Evolutionary conservation across 2,888 invertebrate species (phyloP).

Genomic region (Conops quadrifasciatus): DNA sequence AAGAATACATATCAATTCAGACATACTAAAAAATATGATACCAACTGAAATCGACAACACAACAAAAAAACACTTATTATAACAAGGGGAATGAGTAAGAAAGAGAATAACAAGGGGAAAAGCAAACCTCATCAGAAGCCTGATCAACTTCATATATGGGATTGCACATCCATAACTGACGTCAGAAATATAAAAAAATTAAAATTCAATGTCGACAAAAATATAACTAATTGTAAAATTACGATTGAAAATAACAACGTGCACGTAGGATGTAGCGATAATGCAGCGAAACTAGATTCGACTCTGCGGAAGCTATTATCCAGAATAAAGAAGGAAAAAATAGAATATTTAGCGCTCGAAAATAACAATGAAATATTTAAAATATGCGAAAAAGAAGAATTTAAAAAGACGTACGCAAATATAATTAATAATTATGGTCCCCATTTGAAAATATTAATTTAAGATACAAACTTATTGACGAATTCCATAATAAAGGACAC

Average conservation of each 20-base stretch:
- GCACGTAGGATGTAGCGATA: constrained; percentile 4
- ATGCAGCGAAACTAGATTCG: not conserved
- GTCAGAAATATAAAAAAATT: not conserved
- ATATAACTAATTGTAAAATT: not conserved
- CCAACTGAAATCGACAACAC: no score
- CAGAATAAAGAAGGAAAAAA: not conserved
- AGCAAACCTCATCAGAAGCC: not conserved
- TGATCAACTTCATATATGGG: not conserved
- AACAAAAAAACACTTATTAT: no score
- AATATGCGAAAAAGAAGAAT: not conserved
- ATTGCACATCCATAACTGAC: not conserved
- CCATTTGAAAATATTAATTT: not conserved
- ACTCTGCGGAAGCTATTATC: not conserved
- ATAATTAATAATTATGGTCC: not conserved
- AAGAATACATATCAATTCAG: not conserved
- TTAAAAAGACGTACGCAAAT: not conserved
- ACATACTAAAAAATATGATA: not conserved
- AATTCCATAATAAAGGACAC: constrained; percentile 38
- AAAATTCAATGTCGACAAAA: not conserved
- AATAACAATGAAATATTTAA: constrained; percentile 3
- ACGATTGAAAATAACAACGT: not conserved
- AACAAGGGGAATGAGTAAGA: no score
- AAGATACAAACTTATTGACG: constrained; percentile 28
- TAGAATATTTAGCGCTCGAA: not conserved
- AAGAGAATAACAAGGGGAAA: not conserved